Evolutionary conservation across 2,113 vertebrate species (phyloP).

Genomic region (Sinocyclocheilus anophthalmus): DNA sequence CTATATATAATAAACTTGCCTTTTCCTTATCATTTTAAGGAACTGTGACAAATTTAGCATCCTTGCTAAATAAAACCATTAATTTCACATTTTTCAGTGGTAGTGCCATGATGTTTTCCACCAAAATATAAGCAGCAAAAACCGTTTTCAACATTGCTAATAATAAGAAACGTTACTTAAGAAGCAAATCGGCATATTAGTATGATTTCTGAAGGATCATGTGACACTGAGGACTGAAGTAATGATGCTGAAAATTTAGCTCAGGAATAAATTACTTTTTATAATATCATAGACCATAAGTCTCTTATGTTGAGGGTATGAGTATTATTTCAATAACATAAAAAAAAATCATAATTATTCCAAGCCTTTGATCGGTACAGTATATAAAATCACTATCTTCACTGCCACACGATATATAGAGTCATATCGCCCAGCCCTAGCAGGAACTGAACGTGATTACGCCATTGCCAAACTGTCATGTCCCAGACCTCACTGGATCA

Average conservation of each 20-base stretch:
- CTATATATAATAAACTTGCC: too few relatives aligned
- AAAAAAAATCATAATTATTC: not conserved
- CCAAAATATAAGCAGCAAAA: not conserved
- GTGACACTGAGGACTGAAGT: not conserved
- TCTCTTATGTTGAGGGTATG: not conserved
- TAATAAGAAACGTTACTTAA: not conserved
- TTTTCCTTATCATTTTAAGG: not conserved
- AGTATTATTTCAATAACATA: not conserved
- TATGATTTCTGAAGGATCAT: not conserved
- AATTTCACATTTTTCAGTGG: not conserved
- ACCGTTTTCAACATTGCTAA: not conserved
- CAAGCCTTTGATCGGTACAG: not conserved
- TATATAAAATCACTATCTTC: not conserved
- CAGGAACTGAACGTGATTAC: slow-evolving; percentile 31
- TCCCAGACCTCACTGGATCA: slow-evolving; percentile 20
- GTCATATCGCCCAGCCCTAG: slow-evolving; percentile 27
- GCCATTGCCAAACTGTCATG: slow-evolving; percentile 19
- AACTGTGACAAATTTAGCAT: not conserved
- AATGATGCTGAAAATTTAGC: not conserved
- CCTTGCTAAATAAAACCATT: too few relatives aligned
- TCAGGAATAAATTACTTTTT: not conserved
- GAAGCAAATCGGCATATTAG: not conserved
- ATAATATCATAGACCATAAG: not conserved
- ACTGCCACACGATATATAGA: not conserved
- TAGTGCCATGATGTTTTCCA: too few relatives aligned